These are phyloP conservation scores for Chauna torquata DNA, from an alignment of 2,113 vertebrate species.

Conservation along the genomic window DNA sequence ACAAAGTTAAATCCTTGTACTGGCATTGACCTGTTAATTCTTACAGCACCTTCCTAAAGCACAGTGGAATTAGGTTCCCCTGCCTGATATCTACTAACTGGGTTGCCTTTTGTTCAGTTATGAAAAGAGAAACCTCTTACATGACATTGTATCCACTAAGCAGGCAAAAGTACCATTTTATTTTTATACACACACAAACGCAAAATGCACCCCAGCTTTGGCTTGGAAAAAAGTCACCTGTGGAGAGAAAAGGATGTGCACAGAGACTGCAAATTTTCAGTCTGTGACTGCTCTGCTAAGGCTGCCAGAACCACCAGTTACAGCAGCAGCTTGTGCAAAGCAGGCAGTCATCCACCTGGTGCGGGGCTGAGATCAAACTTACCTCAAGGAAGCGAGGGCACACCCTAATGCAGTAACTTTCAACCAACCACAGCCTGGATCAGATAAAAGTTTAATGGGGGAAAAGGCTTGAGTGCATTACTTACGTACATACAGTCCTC, in stretches of 20 bases:
- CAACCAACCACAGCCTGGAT: neutral
- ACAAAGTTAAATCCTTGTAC: neutral
- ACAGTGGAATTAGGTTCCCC: neutral
- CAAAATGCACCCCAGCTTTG: neutral
- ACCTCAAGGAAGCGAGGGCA: neutral
- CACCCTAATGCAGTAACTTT: neutral
- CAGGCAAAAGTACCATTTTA: neutral
- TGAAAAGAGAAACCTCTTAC: neutral
- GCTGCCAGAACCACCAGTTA: neutral
- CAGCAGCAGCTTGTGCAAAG: neutral
- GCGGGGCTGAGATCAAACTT: neutral
- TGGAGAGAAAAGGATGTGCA: neutral
- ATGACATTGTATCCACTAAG: neutral
- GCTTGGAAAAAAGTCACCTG: neutral
- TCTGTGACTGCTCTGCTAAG: neutral
- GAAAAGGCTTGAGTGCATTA: neutral
- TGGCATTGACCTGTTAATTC: neutral
- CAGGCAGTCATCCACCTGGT: neutral
- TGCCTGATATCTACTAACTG: neutral
- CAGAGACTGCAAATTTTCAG: neutral
- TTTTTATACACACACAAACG: conserved; percentile 21
- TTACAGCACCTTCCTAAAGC: neutral
- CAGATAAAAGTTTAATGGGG: neutral
- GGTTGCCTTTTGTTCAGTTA: neutral
- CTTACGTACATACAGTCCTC: fast-evolving